Evolutionary conservation across 2,888 invertebrate species (phyloP), one percentile per base, ranked within the genome.

Genomic region (Teleiodes luculella): DNA sequence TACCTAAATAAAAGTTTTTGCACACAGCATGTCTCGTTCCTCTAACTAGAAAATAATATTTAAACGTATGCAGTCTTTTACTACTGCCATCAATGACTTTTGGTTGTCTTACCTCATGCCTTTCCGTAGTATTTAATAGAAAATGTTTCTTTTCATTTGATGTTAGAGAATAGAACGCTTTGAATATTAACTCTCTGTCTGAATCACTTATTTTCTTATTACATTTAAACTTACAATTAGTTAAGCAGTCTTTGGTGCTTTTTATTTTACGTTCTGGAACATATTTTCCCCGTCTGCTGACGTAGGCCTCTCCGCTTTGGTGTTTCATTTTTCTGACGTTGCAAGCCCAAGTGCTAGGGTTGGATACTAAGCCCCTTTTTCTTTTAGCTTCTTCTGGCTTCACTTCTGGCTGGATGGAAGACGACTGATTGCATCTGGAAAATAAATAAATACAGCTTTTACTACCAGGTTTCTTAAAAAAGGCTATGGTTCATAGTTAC

Each of bases 1-100:
- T 89, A 0, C 87, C 88, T 65, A 89, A 77, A 59, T 86, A 89
- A 57, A 87, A 89, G 60, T 84, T 82, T 63, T 89, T 89, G 61
- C 88, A 89, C 0, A 89, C 88, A 0, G 74, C 78, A 62, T 83
- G 74, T 28, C 76, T 70, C 0, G 80, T 73, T 7, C 79, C 78
- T 62, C 85, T 67, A 0, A 88, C 72, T 47, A 78, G 52, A 48
- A 89, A 89, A 66, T 82, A 87, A 68, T 88, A 89, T 65, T 83
- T 87, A 46, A 83, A 89, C 0, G 81, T 78, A 65, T 81, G 84
- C 56, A 78, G 80, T 37, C 87, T 66, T 66, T 78, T 86, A 1
- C 68, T 63, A 31, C 66, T 70, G 4, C 65, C 62, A 0, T 74
- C 67, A n/a, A 20, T 11, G 3, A 63, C 66, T 54, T 74, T 76